Evolutionary conservation across 2,113 vertebrate species (phyloP).

Genomic region (Nothoprocta pentlandii): DNA sequence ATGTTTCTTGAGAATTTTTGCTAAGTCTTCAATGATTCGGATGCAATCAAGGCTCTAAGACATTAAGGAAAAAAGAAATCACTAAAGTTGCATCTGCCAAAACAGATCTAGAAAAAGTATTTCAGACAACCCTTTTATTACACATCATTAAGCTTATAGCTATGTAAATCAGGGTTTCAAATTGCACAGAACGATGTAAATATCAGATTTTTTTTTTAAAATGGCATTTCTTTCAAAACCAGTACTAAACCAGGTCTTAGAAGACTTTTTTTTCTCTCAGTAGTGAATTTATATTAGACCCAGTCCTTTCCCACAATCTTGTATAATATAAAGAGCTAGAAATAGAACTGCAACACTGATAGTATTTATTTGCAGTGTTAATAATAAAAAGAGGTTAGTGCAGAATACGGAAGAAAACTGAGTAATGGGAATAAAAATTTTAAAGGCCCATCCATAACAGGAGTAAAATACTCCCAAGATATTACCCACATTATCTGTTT

Average conservation of each 20-base stretch:
- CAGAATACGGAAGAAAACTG: not conserved
- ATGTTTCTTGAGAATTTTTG: conserved; percentile 89
- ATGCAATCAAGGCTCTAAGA: conserved; percentile 88
- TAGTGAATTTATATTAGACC: not conserved
- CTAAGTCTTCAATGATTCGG: conserved; percentile 89
- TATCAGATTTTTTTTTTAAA: not conserved
- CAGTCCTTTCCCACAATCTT: not conserved
- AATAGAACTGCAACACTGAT: too few relatives aligned
- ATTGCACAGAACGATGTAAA: not conserved
- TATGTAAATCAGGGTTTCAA: not conserved
- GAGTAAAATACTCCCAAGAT: not conserved
- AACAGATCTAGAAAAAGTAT: not conserved
- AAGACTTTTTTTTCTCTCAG: too few relatives aligned
- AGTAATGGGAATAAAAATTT: not conserved
- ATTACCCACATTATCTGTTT: not conserved
- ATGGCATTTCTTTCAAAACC: not conserved
- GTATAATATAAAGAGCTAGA: not conserved
- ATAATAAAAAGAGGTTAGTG: not conserved
- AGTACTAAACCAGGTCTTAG: not conserved
- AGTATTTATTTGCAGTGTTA: not conserved
- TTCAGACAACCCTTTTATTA: not conserved
- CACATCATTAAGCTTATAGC: not conserved
- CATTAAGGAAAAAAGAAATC: not conserved
- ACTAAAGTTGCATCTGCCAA: not conserved
- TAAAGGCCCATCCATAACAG: not conserved